Percentiles rank a stretch among this genome's conserved stretches.
Evolutionary conservation across 2,797 vertebrate genomes (phyloP).

Genomic region (Galago senegalensis): DNA sequence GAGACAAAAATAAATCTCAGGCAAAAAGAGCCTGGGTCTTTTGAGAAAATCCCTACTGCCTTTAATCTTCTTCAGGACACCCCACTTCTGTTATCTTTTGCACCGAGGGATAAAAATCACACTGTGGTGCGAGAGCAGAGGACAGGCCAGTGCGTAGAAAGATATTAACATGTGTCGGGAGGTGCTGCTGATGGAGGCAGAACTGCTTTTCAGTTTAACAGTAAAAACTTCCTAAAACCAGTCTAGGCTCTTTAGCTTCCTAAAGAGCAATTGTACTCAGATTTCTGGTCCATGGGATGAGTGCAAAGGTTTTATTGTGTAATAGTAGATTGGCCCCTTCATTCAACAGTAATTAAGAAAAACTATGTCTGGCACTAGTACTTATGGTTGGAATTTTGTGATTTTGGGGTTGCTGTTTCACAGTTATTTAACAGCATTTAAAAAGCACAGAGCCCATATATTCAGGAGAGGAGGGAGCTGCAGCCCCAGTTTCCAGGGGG

Average conservation of each 20-base stretch:
- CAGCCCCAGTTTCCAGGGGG: background rate
- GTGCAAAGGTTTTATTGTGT: background rate
- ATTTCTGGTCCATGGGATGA: background rate
- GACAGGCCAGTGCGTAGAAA: background rate
- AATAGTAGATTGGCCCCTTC: background rate
- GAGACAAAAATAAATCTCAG: background rate
- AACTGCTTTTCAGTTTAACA: conserved; percentile 50
- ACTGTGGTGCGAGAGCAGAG: background rate
- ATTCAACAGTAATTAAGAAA: background rate
- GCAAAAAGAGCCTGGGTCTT: background rate
- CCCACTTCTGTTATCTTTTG: background rate
- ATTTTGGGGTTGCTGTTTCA: background rate
- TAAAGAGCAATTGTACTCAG: background rate
- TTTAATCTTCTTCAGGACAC: background rate
- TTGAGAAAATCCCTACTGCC: background rate
- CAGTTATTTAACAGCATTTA: background rate
- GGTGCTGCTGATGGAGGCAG: background rate
- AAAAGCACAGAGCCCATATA: background rate
- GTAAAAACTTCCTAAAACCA: conserved; percentile 29
- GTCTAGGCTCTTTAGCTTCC: background rate
- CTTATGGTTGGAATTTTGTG: background rate
- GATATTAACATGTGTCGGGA: background rate
- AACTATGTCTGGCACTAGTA: background rate
- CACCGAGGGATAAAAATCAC: background rate
- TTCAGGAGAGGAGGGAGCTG: background rate